Conservation (phyloP, 2,888 invertebrate species). For the Cataglyphis cursor region DNA sequence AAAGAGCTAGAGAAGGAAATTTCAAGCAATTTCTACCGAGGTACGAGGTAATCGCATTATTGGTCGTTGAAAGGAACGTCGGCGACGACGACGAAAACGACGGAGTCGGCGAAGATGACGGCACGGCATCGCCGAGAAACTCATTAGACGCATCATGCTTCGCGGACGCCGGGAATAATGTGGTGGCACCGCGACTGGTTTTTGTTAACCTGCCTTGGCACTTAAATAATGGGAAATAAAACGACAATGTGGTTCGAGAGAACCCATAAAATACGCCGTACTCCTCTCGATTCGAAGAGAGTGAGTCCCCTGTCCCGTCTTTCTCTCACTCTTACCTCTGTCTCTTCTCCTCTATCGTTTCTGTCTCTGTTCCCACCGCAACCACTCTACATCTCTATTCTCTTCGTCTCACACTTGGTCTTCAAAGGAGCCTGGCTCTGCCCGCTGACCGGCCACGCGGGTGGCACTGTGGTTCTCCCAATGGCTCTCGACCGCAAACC, state of each 20-base stretch:
- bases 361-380: not conserved
- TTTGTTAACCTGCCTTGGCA: constrained; percentile 73
- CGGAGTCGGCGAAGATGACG: constrained; percentile 49
- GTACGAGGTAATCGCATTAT: constrained; percentile 63
- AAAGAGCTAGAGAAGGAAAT: constrained; percentile 40
- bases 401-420: constrained; percentile 48
- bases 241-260: constrained; percentile 73
- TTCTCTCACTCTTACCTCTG: constrained; percentile 35
- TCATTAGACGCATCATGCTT: constrained; percentile 66
- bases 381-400: constrained; percentile 33
- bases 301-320: constrained; percentile 50
- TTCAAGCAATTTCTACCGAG: constrained; percentile 55
- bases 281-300: constrained; percentile 62
- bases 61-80: constrained; percentile 55
- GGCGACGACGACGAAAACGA: constrained; percentile 49
- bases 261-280: constrained; percentile 71
- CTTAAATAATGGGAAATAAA: constrained; percentile 78
- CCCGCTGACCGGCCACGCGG: constrained; percentile 74
- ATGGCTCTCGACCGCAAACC: constrained; percentile 66
- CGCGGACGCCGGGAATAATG: constrained; percentile 70
- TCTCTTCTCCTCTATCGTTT: constrained; percentile 16
- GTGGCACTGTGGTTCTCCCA: constrained; percentile 75
- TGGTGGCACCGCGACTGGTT: constrained; percentile 67
- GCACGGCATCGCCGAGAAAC: constrained; percentile 62
- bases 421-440: constrained; percentile 67